Evolutionary conservation across 2,888 invertebrate species (phyloP), one percentile per base, ranked within the genome.

Genomic region (Epirrita christyi): DNA sequence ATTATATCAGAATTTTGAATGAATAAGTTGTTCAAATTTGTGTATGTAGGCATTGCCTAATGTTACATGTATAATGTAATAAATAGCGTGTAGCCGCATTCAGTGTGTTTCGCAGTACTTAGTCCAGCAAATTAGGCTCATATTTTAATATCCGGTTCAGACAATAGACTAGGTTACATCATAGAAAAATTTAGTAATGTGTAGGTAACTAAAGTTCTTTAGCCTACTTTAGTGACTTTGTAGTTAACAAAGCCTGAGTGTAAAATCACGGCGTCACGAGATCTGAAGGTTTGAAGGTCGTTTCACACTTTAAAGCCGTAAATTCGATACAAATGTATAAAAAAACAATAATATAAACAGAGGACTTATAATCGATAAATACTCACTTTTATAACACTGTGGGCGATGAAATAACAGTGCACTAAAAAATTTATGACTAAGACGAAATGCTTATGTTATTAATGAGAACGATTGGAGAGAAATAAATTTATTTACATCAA

Each of bases 271-370:
- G 8, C 43, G 38, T 60, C 55, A 60, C 54, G 38, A 60, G 47
- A 42, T 51, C 42, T 32, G 46, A 47, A 55, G 51, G 11, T 14
- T 27, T 40, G 46, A 62, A 64, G 55, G 59, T 61, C 55, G 32
- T 41, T 47, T 47, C 55, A 55, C 58, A 41, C 36, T 46, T 45
- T 34, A 52, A 27, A 52, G 40, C 14, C 37, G 27, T 28, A 41
- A 50, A 40, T 41, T 13, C 11, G 27, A 51, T 42, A 41, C 36
- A 53, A 38, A 49, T 34, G 8, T 29, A 8, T 11, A 47, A 59
- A 59, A 46, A 56, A 63, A 63, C 63, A 63, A 61, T 61, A 65
- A 59, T 65, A 66, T 45, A 61, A 55, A 61, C 55, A 63, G 34
- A 8, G 27, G 13, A 45, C 45, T 38, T 14, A 45, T 27, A 49